These are phyloP conservation scores for Arctocebus calabarensis DNA, from an alignment of 2,797 vertebrate species.

Conservation along the genomic window DNA sequence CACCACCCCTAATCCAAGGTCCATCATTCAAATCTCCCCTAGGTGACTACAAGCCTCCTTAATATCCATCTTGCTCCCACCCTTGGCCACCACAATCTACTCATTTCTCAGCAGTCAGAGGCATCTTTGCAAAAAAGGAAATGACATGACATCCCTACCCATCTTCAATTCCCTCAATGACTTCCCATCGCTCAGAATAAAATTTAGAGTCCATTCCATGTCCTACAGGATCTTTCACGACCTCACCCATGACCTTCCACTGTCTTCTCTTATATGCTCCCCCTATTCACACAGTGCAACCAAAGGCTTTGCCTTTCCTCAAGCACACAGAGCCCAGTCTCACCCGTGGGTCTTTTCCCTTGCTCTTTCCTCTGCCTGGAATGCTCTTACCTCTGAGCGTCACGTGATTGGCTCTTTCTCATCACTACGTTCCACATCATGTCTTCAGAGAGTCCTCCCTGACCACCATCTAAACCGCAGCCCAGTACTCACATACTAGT, in stretches of 20 bases:
- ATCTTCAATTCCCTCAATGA: slow-evolving; percentile 33
- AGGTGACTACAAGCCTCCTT: neutral
- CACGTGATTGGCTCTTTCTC: neutral
- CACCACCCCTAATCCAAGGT: neutral
- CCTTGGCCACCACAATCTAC: neutral
- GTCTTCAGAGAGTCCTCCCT: neutral
- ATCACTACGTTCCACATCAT: neutral
- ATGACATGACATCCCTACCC: neutral
- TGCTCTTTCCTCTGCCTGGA: neutral
- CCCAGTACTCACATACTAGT: neutral
- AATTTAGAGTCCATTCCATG: neutral
- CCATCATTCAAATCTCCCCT: neutral
- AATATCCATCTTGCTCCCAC: neutral
- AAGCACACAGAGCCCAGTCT: neutral
- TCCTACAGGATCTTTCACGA: neutral
- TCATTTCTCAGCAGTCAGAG: neutral
- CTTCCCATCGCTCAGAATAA: slow-evolving; percentile 28
- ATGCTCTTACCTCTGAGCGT: neutral
- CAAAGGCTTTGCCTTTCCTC: neutral
- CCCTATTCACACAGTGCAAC: neutral
- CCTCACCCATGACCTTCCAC: neutral
- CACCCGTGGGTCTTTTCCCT: neutral
- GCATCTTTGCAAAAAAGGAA: neutral
- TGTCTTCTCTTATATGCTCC: neutral
- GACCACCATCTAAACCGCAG: neutral